A percentile compares a stretch with the other conserved stretches of the same genome.
phyloP scores from a whole-genome alignment of 2,797 vertebrate species.

The Gorsachius magnificus region DNA sequence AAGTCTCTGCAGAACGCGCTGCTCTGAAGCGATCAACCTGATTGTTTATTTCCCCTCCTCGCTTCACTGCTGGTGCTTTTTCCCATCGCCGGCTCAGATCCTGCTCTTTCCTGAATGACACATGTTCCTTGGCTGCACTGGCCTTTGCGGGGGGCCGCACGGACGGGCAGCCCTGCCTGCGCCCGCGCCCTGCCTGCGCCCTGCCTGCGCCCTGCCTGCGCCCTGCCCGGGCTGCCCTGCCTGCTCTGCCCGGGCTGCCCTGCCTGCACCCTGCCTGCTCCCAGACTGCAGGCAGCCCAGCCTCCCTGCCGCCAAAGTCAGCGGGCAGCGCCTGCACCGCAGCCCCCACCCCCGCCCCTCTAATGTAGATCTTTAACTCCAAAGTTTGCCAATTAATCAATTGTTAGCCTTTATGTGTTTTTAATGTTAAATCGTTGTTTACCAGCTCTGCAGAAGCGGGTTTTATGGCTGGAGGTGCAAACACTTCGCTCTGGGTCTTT shows the following conservation, averaged over 20 bases:
- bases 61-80: not conserved
- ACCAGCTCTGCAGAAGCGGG: not conserved
- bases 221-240: not conserved
- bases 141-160: not conserved
- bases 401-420: slow-evolving; percentile 52
- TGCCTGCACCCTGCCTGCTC: not conserved
- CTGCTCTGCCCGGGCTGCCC: not conserved
- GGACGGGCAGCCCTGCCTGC: not conserved
- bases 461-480: slow-evolving; percentile 61
- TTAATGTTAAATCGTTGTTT: slow-evolving; percentile 44
- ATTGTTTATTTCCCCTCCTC: not conserved
- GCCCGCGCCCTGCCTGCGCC: not conserved
- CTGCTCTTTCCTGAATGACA: not conserved
- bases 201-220: not conserved
- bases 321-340: not conserved
- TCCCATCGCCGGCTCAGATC: not conserved
- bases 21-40: slow-evolving; percentile 34
- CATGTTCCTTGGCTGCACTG: not conserved
- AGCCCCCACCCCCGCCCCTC: not conserved
- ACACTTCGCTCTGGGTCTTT: slow-evolving; percentile 72
- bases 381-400: slow-evolving; percentile 50
- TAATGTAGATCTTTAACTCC: slow-evolving; percentile 40
- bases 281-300: not conserved
- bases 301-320: not conserved
- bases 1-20: not conserved